Base-by-base conservation (phyloP, 2,888 invertebrate species). In the Nowickia ferox region DNA sequence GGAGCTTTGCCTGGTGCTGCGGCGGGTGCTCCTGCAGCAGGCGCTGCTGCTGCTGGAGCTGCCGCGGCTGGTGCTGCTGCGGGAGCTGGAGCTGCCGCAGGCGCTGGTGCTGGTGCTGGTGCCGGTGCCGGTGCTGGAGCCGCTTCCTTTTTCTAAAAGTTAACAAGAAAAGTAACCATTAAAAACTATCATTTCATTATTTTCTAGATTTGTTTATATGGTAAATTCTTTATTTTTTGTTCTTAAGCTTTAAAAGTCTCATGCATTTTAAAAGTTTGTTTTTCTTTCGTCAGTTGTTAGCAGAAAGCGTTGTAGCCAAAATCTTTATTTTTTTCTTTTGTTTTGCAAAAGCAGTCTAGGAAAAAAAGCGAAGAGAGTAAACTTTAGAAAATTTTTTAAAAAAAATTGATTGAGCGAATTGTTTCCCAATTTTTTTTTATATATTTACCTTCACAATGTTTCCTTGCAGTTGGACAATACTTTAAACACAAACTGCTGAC, bases 91-190 rank as follows among this genome's bases (percentile, higher is more conserved):
- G 89, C 88, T 2, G 89, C 22, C 0, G 88, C 80, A 9, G 89
- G 79, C 4, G 89, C 87, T 17, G 89, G 63, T 3, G 90, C 88
- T 6, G 89, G 76, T 1, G 89, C 84, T 15, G 87, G 22, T 42
- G 87, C 87, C 17, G 88, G 65, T 13, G 88, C 88, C 13, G 88
- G 84, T 55, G 89, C 88, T 48, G 89, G 88, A 19, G 87, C 88
- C 22, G 88, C 89, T 44, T 90, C 90, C 88, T 92, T 92, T 89
- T 92, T 92, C 92, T 92, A 88, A 38, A 92, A 74, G 8, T 53
- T 19, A 4, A 69, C 51, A 68, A 69, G 9, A 66, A 53, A 44
- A 48, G 30, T 57, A 22, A 22, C 8, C 57, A 55, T 84, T 81
- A 76, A 40, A 22, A 15, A 30, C 15, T 10, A 2, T 0, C 46